Conservation (phyloP, 2,888 invertebrate genomes). For the Tanypteryx hageni region DNA sequence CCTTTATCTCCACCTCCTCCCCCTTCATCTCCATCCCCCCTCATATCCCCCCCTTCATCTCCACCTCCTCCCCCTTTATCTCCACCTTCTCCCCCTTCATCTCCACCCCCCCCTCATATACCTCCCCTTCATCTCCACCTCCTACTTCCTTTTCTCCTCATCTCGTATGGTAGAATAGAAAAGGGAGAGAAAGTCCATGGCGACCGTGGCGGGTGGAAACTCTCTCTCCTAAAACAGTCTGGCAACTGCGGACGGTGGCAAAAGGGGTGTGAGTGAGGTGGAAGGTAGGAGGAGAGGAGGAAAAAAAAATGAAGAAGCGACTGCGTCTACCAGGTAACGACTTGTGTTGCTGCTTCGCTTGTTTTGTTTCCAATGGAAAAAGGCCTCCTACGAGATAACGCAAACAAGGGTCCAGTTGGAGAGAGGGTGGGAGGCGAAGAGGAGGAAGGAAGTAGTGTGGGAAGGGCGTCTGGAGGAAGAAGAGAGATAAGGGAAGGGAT, state of each 20-base stretch:
- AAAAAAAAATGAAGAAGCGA: conserved; percentile 31
- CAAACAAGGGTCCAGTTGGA: conserved; percentile 55
- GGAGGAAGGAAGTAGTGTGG: neutral
- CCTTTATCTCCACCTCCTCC: neutral
- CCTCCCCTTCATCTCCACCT: too few relatives aligned
- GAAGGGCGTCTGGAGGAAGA: conserved; percentile 8
- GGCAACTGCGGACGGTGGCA: conserved; percentile 36
- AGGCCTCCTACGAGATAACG: conserved; percentile 53
- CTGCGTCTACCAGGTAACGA: conserved; percentile 59
- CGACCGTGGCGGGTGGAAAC: neutral
- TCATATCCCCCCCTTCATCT: too few relatives aligned
- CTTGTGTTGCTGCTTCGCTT: conserved; percentile 61
- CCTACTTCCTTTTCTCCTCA: too few relatives aligned
- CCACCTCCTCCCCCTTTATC: neutral
- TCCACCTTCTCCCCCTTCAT: neutral
- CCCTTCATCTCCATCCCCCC: neutral
- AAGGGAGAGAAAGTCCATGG: neutral
- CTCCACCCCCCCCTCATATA: too few relatives aligned
- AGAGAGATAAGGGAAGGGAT: neutral
- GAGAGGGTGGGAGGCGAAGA: neutral
- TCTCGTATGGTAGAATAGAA: neutral
- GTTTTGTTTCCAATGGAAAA: conserved; percentile 55
- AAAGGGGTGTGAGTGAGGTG: neutral
- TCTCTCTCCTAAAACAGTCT: conserved; percentile 26
- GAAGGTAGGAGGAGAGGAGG: neutral